A percentile compares a stretch with the other conserved stretches of the same genome.
Conservation (phyloP, 1,140 invertebrate species). For the Hestina assimilis region DNA sequence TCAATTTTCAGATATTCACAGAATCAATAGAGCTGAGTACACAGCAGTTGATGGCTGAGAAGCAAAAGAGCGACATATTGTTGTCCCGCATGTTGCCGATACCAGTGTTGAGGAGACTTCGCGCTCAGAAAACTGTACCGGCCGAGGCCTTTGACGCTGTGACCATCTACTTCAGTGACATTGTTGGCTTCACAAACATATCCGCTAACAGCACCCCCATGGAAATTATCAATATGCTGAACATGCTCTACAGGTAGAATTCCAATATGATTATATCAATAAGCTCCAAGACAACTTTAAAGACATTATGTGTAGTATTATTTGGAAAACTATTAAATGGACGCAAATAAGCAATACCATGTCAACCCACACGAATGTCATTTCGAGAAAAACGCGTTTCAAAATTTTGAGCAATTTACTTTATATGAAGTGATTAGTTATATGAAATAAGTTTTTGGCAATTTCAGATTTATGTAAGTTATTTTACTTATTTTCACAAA, state of each 20-base stretch:
- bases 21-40: constrained; percentile 85
- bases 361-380: too few relatives aligned
- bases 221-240: constrained; percentile 80
- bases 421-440: too few relatives aligned
- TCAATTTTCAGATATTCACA: constrained; percentile 82
- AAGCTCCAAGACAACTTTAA: too few relatives aligned
- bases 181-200: constrained; percentile 89
- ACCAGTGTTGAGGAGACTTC: constrained; percentile 82
- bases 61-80: constrained; percentile 85
- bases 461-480: too few relatives aligned
- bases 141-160: constrained; percentile 85
- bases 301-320: too few relatives aligned
- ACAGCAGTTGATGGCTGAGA: constrained; percentile 85
- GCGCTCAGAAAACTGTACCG: constrained; percentile 82
- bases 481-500: too few relatives aligned
- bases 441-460: too few relatives aligned
- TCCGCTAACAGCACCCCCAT: constrained; percentile 86
- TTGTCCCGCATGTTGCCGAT: constrained; percentile 86
- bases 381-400: too few relatives aligned
- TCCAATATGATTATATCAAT: too few relatives aligned
- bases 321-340: too few relatives aligned
- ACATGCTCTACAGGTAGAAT: constrained; percentile 63
- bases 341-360: too few relatives aligned
- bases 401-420: too few relatives aligned
- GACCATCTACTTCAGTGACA: constrained; percentile 90